Evolutionary conservation across 1,140 invertebrate species (phyloP), one percentile per base, ranked within the genome.

Genomic region (Solen grandis): DNA sequence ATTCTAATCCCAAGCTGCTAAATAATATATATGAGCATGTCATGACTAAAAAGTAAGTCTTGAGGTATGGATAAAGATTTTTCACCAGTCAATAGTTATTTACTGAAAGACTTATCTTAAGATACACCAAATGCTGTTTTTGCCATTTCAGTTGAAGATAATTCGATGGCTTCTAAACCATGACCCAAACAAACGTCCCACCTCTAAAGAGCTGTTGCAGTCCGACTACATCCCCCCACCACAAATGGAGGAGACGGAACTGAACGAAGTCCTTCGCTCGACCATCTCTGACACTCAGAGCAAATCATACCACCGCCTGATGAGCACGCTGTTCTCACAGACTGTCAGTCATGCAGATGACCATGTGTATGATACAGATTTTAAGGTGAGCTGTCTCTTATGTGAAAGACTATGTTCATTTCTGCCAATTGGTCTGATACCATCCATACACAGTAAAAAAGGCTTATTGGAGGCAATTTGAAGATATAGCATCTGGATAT

Each of bases 161-260:
- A 86, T 94, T 60, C 94, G 95, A 68, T 97, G 96, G 96, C 92
- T 99, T 41, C 91, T 99, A 33, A 95, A 95, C 89, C 97, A 99
- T 87, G 96, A 98, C 91, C 95, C 96, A 0, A 94, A 93, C n/a
- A 35, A 95, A 83, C 93, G 97, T 27, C 97, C 97, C 0, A 96
- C 96, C 0, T 96, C 96, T 93, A 83, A 95, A 76, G 96, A 98
- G 90, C 92, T 99, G 16, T 92, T 98, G 5, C 93, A 95, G 60
- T 97, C 96, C 0, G 94, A 96, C 74, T 94, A 96, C 82, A 92
- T 99, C 8, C 97, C 97, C 4, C 95, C 94, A 36, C 95, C 93
- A 13, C 86, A 95, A 76, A 94, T 97, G 35, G 96, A 97, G 89
- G 96, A 97, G 88, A 94, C 94, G 13, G 95, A 96, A 87, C 88